These are phyloP conservation scores for Thalassophryne amazonica DNA, from an alignment of 2,797 vertebrate genomes.

Conservation along the genomic window DNA sequence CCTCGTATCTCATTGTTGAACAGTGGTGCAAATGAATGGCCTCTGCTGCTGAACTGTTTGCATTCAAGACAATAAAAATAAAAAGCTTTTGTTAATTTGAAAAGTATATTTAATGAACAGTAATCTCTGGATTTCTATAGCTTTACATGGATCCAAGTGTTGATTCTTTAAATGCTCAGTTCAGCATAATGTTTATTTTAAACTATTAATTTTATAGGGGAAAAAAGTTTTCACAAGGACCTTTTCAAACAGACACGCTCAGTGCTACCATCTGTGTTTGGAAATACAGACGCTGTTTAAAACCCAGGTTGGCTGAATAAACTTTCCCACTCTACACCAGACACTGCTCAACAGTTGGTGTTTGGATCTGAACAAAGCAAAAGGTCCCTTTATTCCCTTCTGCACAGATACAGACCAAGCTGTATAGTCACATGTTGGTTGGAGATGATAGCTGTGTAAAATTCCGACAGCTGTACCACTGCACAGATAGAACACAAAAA, in stretches of 20 bases:
- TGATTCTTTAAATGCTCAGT: background rate
- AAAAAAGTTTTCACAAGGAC: conserved; percentile 14
- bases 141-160: background rate
- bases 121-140: background rate
- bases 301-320: conserved; percentile 61
- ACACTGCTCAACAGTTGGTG: conserved; percentile 45
- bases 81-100: too few relatives aligned
- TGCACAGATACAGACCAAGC: conserved; percentile 48
- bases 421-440: too few relatives aligned
- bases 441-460: too few relatives aligned
- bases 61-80: too few relatives aligned
- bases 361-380: conserved; percentile 50
- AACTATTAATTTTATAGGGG: conserved; percentile 24
- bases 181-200: conserved; percentile 15
- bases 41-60: too few relatives aligned
- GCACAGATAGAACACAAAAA: background rate
- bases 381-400: conserved; percentile 58
- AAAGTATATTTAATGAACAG: background rate
- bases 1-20: too few relatives aligned
- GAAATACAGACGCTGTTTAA: conserved; percentile 46
- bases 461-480: background rate
- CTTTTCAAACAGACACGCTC: conserved; percentile 46
- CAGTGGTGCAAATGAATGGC: too few relatives aligned
- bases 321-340: conserved; percentile 70
- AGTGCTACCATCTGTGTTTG: conserved; percentile 54